Percentiles rank a stretch among this genome's conserved stretches.
Conservation (phyloP, 2,888 invertebrate species). For the Tigriopus californicus region DNA sequence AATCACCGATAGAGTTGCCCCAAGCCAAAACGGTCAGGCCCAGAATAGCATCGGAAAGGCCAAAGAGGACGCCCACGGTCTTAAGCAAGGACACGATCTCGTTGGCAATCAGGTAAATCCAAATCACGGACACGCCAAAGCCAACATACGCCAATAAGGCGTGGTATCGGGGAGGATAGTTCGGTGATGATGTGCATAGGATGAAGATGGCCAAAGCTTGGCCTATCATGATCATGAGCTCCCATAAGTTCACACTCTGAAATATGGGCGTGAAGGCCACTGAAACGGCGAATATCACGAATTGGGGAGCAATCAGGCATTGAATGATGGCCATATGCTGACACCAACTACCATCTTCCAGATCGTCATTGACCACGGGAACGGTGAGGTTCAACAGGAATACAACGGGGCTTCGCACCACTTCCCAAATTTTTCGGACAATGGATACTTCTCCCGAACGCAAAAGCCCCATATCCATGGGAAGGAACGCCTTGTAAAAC, state of each 20-base stretch:
- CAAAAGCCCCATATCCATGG: too few species aligned
- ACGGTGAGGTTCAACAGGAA: constrained; percentile 35
- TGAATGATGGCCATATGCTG: constrained; percentile 37
- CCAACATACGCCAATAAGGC: constrained; percentile 35
- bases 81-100: constrained; percentile 39
- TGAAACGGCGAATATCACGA: constrained; percentile 26
- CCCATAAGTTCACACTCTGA: constrained; percentile 18
- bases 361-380: constrained; percentile 36
- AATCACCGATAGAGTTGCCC: constrained; percentile 43
- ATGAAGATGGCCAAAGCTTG: constrained; percentile 24
- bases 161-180: constrained; percentile 27
- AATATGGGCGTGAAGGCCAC: constrained; percentile 17
- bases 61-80: constrained; percentile 38
- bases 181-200: constrained; percentile 25
- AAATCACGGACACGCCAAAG: constrained; percentile 36
- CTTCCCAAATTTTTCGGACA: not conserved
- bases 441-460: not conserved
- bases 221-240: constrained; percentile 22
- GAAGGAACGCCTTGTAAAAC: too few species aligned
- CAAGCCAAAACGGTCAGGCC: constrained; percentile 44
- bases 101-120: constrained; percentile 40
- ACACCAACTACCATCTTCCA: constrained; percentile 36
- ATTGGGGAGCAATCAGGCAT: constrained; percentile 31
- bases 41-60: constrained; percentile 38
- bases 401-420: constrained; percentile 32